Evolutionary conservation across 2,113 vertebrate genomes (phyloP).

Genomic region (Alosa alosa): DNA sequence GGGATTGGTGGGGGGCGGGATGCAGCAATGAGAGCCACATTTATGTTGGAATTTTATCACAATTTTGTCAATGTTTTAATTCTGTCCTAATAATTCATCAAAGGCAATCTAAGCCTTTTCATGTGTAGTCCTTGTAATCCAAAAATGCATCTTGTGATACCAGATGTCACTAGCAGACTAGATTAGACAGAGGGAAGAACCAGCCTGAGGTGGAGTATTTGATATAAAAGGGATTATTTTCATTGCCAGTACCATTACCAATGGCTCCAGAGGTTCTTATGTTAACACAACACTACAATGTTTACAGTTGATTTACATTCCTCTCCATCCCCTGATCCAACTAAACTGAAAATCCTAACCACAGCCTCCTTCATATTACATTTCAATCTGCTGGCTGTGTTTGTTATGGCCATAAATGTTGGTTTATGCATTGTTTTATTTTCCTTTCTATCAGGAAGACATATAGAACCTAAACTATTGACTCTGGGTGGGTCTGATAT

Average conservation of each 20-base stretch:
- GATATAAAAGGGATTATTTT: too few relatives aligned
- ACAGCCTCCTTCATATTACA: neutral
- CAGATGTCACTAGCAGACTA: too few relatives aligned
- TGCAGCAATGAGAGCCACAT: conserved; percentile 42
- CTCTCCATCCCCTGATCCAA: too few relatives aligned
- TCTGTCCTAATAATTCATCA: neutral
- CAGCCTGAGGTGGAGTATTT: too few relatives aligned
- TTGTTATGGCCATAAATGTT: neutral
- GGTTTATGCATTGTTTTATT: neutral
- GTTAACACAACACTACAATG: too few relatives aligned
- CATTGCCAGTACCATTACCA: too few relatives aligned
- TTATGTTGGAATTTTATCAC: conserved; percentile 41
- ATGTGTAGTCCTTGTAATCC: neutral
- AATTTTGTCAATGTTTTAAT: conserved; percentile 18
- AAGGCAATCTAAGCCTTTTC: neutral
- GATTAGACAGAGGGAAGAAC: too few relatives aligned
- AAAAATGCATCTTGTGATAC: too few relatives aligned
- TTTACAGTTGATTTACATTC: too few relatives aligned
- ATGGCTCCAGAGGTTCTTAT: too few relatives aligned
- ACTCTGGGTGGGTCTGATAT: neutral
- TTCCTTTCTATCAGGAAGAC: neutral
- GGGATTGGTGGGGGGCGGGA: neutral
- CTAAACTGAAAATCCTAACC: too few relatives aligned
- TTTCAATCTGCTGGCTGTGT: neutral
- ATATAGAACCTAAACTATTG: neutral